phyloP scores from a whole-genome alignment of 2,113 vertebrate genomes.

The Menura novaehollandiae region DNA sequence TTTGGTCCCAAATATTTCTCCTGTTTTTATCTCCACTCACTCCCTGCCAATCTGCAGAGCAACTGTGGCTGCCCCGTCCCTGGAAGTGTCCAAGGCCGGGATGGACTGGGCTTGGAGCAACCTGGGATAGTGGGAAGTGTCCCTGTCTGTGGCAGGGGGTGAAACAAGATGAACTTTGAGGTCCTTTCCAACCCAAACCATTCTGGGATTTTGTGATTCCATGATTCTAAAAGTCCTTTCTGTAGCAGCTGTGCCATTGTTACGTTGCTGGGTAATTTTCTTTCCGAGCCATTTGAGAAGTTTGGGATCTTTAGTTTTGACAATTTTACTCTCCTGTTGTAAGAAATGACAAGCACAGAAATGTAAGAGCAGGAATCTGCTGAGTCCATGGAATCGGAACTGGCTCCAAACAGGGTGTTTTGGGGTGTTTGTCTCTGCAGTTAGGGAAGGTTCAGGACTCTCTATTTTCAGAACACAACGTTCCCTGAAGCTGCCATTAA shows the following conservation, averaged over 20 bases:
- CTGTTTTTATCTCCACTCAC: not conserved
- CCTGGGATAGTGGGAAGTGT: accelerated
- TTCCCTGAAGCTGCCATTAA: accelerated
- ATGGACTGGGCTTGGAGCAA: accelerated
- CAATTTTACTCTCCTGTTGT: accelerated
- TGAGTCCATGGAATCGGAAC: accelerated
- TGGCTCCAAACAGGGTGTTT: accelerated
- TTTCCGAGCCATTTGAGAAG: accelerated
- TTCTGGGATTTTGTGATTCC: accelerated
- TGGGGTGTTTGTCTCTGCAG: not conserved
- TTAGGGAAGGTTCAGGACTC: accelerated
- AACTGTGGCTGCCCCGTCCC: not conserved
- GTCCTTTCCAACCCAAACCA: not conserved
- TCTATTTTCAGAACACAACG: accelerated
- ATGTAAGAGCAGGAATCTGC: not conserved
- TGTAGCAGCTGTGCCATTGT: accelerated
- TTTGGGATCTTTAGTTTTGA: not conserved
- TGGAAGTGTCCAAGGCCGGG: not conserved
- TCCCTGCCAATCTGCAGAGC: not conserved
- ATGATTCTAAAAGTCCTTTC: accelerated
- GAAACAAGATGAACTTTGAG: not conserved
- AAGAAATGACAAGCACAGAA: accelerated
- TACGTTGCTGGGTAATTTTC: accelerated
- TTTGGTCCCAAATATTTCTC: slow-evolving; percentile 44
- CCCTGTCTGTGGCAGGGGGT: too few relatives aligned